Evolutionary conservation across 1,140 invertebrate species (phyloP).

Genomic region (Diachasmimorpha longicaudata): DNA sequence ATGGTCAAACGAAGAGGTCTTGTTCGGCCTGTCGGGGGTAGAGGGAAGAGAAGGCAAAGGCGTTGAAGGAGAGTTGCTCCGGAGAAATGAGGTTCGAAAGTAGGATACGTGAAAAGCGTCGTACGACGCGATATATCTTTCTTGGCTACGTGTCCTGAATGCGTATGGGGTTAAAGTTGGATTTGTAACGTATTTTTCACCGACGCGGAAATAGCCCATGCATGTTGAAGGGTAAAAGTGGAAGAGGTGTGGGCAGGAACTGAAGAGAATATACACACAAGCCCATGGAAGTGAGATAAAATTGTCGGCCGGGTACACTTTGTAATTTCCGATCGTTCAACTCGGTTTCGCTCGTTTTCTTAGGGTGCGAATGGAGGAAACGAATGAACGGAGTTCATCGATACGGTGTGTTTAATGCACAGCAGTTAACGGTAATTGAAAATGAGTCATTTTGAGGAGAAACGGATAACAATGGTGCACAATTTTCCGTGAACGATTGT

Average conservation of each 20-base stretch:
- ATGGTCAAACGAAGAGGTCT: background rate
- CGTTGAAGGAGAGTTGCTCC: constrained; percentile 21
- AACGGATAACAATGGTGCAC: background rate
- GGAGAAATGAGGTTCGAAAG: constrained; percentile 54
- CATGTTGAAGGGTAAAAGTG: constrained; percentile 40
- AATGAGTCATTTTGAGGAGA: background rate
- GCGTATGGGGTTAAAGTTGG: constrained; percentile 44
- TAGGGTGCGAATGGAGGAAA: background rate
- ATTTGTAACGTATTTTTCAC: constrained; percentile 55
- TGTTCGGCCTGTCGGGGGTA: background rate
- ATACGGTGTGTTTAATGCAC: background rate
- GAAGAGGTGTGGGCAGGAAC: constrained; percentile 17
- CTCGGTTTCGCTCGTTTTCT: background rate
- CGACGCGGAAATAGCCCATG: constrained; percentile 41
- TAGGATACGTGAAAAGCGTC: constrained; percentile 51
- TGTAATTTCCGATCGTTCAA: constrained; percentile 7
- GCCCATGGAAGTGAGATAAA: background rate
- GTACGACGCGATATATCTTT: constrained; percentile 50
- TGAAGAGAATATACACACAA: background rate
- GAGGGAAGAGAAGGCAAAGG: background rate
- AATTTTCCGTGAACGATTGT: background rate
- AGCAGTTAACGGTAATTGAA: background rate
- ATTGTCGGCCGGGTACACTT: background rate
- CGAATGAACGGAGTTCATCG: background rate
- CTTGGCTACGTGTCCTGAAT: constrained; percentile 49